Base-by-base conservation (phyloP, 2,888 invertebrate genomes). In the Alsophila aescularia region DNA sequence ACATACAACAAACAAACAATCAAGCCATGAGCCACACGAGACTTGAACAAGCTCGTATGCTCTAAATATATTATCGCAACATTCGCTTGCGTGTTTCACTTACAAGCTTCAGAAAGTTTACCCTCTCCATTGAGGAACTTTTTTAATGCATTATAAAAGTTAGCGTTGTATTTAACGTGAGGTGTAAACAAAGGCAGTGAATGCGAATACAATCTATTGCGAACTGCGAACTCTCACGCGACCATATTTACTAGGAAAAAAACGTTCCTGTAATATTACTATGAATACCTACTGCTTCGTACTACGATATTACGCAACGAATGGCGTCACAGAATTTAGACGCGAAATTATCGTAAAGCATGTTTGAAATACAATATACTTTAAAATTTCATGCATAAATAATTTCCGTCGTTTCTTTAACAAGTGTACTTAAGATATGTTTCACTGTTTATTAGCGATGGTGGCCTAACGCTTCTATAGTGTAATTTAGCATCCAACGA, bases 111-210 rank as follows among this genome's bases (percentile, higher is more conserved):
- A 50, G 51, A 13, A 70, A 70, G 62, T 69, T 70, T 24, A 14
- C 67, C 55, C 58, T 50, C 60, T 58, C 61, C 68, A 73, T 75
- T 73, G 60, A 69, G 61, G 61, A 75, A 79, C 58, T 78, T 79
- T 73, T 70, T 66, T 72, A 75, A 73, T 76, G 72, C 72, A 75
- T 76, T 75, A 68, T 64, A 66, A 55, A 72, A 71, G 68, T 71
- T 70, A 57, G 48, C 37, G 42, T 37, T 43, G 55, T 48, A 52
- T 56, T 61, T 55, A 56, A 58, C 56, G 52, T 54, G 61, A 57
- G 52, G 45, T 60, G 58, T 66, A 66, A 61, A 62, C 63, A 62
- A 40, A 53, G 21, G 43, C 48, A 48, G 54, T 52, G 61, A 57
- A 60, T 63, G 54, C 52, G 50, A 29, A 45, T 40, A 53, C 44